Percentiles rank a stretch among this genome's conserved stretches.
These are phyloP conservation scores for Athene noctua DNA, from an alignment of 2,113 vertebrate species.

Conservation along the genomic window DNA sequence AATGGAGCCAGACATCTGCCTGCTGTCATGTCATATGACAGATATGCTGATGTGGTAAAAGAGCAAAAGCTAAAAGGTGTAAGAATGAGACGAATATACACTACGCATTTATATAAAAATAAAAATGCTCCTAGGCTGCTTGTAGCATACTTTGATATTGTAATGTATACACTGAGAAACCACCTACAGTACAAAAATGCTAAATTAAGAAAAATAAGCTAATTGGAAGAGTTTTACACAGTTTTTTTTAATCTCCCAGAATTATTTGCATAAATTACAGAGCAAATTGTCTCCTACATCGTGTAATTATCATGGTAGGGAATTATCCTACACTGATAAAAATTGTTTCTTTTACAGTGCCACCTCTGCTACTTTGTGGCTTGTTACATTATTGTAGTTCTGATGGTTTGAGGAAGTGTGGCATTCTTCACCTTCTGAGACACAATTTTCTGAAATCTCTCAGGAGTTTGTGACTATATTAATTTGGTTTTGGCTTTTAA, in stretches of 20 bases:
- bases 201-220: background rate
- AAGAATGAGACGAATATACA: background rate
- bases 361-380: background rate
- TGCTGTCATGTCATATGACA: background rate
- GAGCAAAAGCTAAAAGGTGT: background rate
- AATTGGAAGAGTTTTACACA: background rate
- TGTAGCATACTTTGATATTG: background rate
- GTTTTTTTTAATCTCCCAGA: background rate
- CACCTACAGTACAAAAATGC: background rate
- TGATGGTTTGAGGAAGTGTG: background rate
- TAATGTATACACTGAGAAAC: background rate
- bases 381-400: background rate
- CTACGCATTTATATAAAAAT: background rate
- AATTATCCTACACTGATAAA: background rate
- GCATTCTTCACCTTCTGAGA: background rate
- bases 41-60: background rate
- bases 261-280: background rate
- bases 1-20: background rate
- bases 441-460: background rate
- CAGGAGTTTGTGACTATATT: background rate
- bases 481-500: background rate
- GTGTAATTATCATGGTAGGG: background rate
- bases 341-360: background rate
- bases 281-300: background rate
- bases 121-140: background rate